Evolutionary conservation across 1,140 invertebrate species (phyloP).

Genomic region (Spodoptera litura): DNA sequence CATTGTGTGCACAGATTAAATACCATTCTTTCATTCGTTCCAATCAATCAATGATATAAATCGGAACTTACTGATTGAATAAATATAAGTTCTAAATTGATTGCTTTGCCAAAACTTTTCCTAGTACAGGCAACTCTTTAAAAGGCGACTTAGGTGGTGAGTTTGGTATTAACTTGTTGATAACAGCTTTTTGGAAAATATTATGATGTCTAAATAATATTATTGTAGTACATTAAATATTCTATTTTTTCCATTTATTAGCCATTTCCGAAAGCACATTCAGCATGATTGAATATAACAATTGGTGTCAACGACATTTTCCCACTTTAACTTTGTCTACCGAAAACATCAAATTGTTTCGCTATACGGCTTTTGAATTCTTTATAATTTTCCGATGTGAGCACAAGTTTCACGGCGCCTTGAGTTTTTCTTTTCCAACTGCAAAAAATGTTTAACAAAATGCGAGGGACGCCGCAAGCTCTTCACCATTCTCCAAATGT

Average conservation of each 20-base stretch:
- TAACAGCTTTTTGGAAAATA: too few relatives aligned
- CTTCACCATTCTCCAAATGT: neutral
- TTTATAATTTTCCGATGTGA: slow-evolving; percentile 2
- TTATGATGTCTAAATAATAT: too few relatives aligned
- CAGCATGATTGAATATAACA: too few relatives aligned
- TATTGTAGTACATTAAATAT: too few relatives aligned
- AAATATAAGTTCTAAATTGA: slow-evolving; percentile 30
- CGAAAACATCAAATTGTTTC: slow-evolving; percentile 18
- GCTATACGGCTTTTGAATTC: slow-evolving; percentile 5
- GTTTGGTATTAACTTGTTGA: neutral
- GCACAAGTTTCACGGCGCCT: slow-evolving; percentile 3
- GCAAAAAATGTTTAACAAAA: slow-evolving; percentile 25
- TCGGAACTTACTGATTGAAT: slow-evolving; percentile 1
- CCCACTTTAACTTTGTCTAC: neutral
- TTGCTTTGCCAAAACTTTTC: neutral
- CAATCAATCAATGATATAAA: slow-evolving; percentile 23
- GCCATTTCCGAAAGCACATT: too few relatives aligned
- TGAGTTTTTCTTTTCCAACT: slow-evolving; percentile 11
- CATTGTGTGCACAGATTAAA: slow-evolving; percentile 25
- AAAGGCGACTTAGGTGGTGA: neutral
- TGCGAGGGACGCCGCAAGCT: neutral
- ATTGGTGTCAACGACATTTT: neutral
- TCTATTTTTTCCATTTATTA: too few relatives aligned
- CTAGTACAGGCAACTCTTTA: neutral
- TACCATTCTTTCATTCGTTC: slow-evolving; percentile 18